Evolutionary conservation across 2,888 invertebrate genomes (phyloP).

Genomic region (Polydrusus pterygomalis): DNA sequence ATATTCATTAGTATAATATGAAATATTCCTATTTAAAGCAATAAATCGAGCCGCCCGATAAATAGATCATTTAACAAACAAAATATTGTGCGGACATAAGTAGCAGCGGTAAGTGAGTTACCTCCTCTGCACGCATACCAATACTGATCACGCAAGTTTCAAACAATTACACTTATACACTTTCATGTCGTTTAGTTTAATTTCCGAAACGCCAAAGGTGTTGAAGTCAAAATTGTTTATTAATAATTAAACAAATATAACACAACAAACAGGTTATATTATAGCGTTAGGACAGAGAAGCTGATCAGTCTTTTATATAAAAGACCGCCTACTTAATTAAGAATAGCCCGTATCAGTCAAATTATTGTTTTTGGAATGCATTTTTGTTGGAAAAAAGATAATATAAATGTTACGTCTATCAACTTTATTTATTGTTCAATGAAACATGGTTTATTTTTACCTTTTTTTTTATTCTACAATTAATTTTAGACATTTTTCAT

Average conservation of each 20-base stretch:
- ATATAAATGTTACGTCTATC: no score
- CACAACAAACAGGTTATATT: slow-evolving; percentile 16
- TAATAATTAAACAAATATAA: slow-evolving; percentile 33
- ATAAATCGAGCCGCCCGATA: neutral
- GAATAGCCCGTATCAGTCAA: no score
- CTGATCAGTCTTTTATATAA: no score
- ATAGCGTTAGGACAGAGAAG: no score
- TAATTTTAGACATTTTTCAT: no score
- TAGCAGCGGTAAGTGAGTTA: slow-evolving; percentile 28
- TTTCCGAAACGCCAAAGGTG: slow-evolving; percentile 41
- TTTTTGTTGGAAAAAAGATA: no score
- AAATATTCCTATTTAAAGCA: neutral
- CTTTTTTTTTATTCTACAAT: no score
- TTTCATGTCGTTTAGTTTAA: slow-evolving; percentile 33
- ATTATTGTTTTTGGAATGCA: no score
- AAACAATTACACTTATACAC: slow-evolving; percentile 40
- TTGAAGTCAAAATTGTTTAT: slow-evolving; percentile 33
- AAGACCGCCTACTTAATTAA: no score
- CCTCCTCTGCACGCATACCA: slow-evolving; percentile 45
- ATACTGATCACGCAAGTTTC: slow-evolving; percentile 43
- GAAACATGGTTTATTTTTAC: no score
- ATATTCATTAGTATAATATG: no score
- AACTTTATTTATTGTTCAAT: no score
- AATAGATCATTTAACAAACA: slow-evolving; percentile 33
- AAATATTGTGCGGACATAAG: slow-evolving; percentile 37